Base-by-base conservation (phyloP, 2,797 vertebrate species). In the Poecile montanus region DNA sequence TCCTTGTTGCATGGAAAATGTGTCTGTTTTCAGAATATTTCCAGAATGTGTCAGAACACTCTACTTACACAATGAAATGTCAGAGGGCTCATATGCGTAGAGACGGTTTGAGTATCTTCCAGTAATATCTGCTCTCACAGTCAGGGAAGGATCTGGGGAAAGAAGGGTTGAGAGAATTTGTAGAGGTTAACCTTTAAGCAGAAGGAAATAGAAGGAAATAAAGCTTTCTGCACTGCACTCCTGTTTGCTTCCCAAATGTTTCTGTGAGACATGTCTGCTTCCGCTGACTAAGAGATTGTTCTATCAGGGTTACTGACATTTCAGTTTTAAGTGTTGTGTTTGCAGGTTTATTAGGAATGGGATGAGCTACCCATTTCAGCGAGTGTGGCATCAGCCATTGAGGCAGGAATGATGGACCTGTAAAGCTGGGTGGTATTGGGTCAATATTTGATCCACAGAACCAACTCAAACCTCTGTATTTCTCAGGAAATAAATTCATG, bases 91-190 rank as follows among this genome's bases (percentile, higher is more conserved):
- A 0, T 99, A 99, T 26, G 99, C 98, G 0, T 99, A 99, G 97
- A 99, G 97, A 62, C 99, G 99, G 95, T 99, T 99, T 53, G 98
- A 97, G 38, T 99, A 99, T 96, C 98, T 99, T 20, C 99, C 99
- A 2, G 98, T 98, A 96, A 99, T 98, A 92, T 99, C 99, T 3
- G 99, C 99, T 96, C 99, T 99, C 50, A 99, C 99, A 1, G 99
- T 99, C 98, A 99, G 98, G 32, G 99, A 97, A 60, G 99, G 99
- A 95, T 99, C 99, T 99, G 97, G 97, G 76, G 77, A 87, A 51
- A 88, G 75, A 91, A 57, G 21, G 6, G 21, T 26, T 40, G 44
- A 34, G 23, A 85, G 40, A 85, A 48, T 30, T 57, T 79, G 44
- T 27, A 23, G 66, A 84, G 26, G 25, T n/a, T 26, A 38, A 86